Evolutionary conservation across 2,113 vertebrate genomes (phyloP), one percentile per base, ranked within the genome.

Genomic region (Pardalotus punctatus): DNA sequence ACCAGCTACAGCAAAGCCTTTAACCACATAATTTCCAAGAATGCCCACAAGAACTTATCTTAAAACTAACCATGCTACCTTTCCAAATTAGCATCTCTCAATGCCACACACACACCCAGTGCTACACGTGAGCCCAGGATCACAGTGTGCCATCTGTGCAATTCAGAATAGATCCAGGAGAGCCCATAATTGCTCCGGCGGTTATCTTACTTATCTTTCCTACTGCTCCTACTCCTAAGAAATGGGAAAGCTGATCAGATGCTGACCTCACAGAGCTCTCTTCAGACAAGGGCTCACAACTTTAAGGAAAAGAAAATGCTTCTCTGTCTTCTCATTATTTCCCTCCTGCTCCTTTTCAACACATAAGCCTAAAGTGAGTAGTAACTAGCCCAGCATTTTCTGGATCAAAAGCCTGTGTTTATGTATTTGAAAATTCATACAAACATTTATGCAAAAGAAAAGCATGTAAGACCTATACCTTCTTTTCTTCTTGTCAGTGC

Each of bases 221-320:
- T 69, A 45, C 0, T n/a, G 0, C 10, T 67, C 28, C 24, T 48
- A 11, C 36, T 45, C 21, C 43, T n/a, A 35, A 40, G 29, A 85
- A 29, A 56, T 45, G 27, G 56, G 19, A 66, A 94, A 78, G 28
- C 36, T 78, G 45, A 51, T 66, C 56, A 85, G 72, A 54, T 42
- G 60, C 36, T 73, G 56, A 83, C 71, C 65, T 72, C 15, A 3
- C 8, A 36, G 42, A 67, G 21, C 21, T 56, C 33, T 79, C 71
- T 40, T 85, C 58, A 38, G 62, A 77, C 18, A 61, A 71, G 25
- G 23, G 47, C 18, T 88, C 78, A 86, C 80, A 73, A 43, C 13
- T 40, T 54, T 36, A 62, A 8, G 23, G 42, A 85, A 71, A 38
- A 77, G 4, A 70, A 93, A 91, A 91, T 25, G 29, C 38, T 78